Conservation (phyloP, 2,113 vertebrate species). For the Prunella fulvescens region DNA sequence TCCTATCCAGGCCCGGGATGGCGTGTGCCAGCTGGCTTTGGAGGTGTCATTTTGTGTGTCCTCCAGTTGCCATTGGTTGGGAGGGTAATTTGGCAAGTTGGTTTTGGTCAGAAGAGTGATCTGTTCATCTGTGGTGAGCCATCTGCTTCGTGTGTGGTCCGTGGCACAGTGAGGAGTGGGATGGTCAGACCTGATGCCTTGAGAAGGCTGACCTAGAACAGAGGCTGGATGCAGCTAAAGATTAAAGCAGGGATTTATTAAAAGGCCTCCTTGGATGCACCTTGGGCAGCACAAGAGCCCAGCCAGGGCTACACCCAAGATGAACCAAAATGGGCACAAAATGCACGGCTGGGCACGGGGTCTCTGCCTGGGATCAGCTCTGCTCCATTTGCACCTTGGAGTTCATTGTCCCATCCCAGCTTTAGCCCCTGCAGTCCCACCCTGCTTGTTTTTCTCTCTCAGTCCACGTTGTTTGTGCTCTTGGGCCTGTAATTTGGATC, state of each 20-base stretch:
- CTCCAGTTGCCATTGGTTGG: conserved; percentile 40
- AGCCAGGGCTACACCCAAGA: background rate
- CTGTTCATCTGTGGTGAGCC: conserved; percentile 7
- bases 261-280: background rate
- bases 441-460: background rate
- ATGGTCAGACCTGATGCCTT: background rate
- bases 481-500: background rate
- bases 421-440: fast-evolving
- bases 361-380: background rate
- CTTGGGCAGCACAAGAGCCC: background rate
- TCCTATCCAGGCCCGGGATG: background rate
- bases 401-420: background rate
- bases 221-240: background rate
- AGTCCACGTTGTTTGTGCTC: background rate
- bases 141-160: background rate
- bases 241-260: background rate
- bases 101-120: conserved; percentile 37
- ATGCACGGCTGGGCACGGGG: fast-evolving
- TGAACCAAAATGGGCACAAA: background rate
- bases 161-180: background rate
- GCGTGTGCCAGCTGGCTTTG: conserved; percentile 28
- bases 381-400: background rate
- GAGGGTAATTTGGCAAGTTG: conserved; percentile 16
- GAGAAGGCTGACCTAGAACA: background rate
- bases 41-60: background rate